A percentile compares a stretch with the other conserved stretches of the same genome.
phyloP scores from a whole-genome alignment of 92 coral and sea anemone species.

The Meandrina meandrites region DNA sequence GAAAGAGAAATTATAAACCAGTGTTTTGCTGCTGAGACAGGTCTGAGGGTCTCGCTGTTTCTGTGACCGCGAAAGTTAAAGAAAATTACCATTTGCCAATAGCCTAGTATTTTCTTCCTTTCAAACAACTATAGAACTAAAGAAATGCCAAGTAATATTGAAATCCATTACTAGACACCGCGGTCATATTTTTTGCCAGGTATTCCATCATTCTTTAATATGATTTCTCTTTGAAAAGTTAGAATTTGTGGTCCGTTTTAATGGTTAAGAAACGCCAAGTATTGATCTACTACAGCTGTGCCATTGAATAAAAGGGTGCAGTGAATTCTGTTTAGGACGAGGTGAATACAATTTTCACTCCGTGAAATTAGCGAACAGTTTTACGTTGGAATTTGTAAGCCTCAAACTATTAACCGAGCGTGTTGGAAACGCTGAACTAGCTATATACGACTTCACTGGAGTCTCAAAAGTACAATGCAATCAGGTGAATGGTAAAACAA shows the following conservation, averaged over 20 bases:
- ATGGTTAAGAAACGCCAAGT: background rate
- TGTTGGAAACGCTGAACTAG: too few relatives aligned
- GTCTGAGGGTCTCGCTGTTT: too few relatives aligned
- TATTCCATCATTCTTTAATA: background rate
- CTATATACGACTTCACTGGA: too few relatives aligned
- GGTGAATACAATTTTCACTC: background rate
- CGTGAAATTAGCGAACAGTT: background rate
- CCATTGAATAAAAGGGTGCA: background rate
- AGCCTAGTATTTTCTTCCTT: background rate
- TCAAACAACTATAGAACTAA: background rate
- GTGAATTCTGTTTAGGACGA: background rate
- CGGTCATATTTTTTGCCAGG: background rate
- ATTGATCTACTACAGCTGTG: background rate
- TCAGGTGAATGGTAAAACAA: background rate
- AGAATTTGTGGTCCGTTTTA: background rate
- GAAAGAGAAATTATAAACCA: background rate
- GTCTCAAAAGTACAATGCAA: too few relatives aligned
- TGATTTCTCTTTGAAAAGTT: background rate
- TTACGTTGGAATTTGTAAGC: background rate
- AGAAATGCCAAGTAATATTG: background rate
- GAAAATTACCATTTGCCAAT: background rate
- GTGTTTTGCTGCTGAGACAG: background rate
- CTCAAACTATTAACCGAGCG: background rate
- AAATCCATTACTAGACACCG: too few relatives aligned
- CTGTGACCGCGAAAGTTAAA: background rate